phyloP scores from a whole-genome alignment of 2,888 invertebrate genomes.

The Mellilla xanthometata region DNA sequence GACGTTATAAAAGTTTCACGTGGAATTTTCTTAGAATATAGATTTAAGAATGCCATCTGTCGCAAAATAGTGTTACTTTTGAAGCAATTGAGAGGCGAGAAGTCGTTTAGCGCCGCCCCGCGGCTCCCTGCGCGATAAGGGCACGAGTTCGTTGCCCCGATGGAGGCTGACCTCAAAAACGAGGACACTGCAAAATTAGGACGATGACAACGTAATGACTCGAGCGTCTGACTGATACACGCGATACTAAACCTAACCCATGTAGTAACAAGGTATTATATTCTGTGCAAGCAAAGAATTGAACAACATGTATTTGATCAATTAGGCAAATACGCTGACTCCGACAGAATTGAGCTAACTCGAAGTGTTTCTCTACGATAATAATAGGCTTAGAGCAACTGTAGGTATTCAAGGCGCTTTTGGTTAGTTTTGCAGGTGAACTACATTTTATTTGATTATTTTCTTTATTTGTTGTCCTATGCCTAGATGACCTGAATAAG shows the following conservation, averaged over 20 bases:
- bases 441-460: neutral
- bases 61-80: conserved; percentile 52
- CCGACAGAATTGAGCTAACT: conserved; percentile 68
- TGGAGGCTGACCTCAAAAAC: conserved; percentile 87
- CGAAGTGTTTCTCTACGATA: conserved; percentile 69
- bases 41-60: conserved; percentile 60
- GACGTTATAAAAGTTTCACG: neutral
- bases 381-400: conserved; percentile 58
- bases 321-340: conserved; percentile 82
- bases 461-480: neutral
- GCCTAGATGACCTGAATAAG: too few relatives aligned
- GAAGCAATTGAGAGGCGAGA: conserved; percentile 30
- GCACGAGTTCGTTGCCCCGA: conserved; percentile 82
- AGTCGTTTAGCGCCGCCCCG: conserved; percentile 45
- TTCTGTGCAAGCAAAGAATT: conserved; percentile 35
- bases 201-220: conserved; percentile 81
- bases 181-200: conserved; percentile 86
- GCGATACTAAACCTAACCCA: conserved; percentile 54
- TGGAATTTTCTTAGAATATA: too few relatives aligned
- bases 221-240: conserved; percentile 57
- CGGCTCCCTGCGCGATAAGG: conserved; percentile 74
- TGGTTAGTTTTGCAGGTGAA: conserved; percentile 14
- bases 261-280: conserved; percentile 41
- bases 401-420: conserved; percentile 37
- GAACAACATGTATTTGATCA: conserved; percentile 81